Base-by-base conservation (phyloP, 2,113 vertebrate genomes). In the Nyctibius bracteatus region DNA sequence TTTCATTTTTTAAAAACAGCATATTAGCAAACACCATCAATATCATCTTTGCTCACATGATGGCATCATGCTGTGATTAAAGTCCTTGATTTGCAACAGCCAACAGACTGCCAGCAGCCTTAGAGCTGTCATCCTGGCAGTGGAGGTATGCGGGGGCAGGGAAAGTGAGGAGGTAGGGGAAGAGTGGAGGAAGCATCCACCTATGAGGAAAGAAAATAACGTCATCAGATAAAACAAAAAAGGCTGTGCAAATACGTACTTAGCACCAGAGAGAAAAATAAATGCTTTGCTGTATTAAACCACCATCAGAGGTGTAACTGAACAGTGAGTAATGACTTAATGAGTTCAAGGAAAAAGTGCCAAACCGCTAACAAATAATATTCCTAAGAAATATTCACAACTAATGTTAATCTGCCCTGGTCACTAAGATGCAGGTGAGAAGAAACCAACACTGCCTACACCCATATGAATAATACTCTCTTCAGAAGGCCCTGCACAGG, bases 11-110 rank as follows among this genome's bases (percentile, higher is more conserved):
- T 8, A 14, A 47, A 55, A 63, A 73, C 30, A 79, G 16, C 37
- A 21, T 74, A 66, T 46, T 87, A 91, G 37, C 37, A 70, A 94
- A 61, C 31, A 75, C 70, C 66, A 92, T 84, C 73, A 84, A 70
- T 82, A 95, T 94, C 52, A 14, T 89, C 88, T 92, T 93, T 94
- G 58, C 58, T 93, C 58, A 82, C 67, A 73, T 74, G 81, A 91
- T 72, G 78, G 78, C 94, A 90, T 90, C 63, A 83, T 0, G 11
- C 73, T 95, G 86, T 81, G 91, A 94, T 89, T 87, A 44, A 94
- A 96, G 68, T 63, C 57, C 77, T 81, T 86, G 39, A 81, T 87
- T 91, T 94, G 59, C 70, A 78, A 31, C 55, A 89, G 77, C 52
- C 80, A 81, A 70, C 21, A 6, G 59, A 59, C 71, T 78, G 71